phyloP scores from a whole-genome alignment of 2,797 vertebrate genomes.

The Atherinosoma microstoma region DNA sequence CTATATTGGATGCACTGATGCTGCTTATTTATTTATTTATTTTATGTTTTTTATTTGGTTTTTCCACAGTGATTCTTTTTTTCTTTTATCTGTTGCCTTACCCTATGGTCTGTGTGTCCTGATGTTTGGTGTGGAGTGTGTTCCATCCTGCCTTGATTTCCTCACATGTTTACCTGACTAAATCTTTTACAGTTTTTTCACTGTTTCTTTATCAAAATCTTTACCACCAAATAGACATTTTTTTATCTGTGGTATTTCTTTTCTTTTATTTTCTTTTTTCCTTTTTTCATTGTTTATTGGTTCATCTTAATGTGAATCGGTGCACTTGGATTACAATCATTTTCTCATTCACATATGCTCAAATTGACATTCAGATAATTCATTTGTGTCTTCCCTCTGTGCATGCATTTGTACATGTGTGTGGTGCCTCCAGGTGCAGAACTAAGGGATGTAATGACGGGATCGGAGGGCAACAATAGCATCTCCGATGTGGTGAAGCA shows the following conservation, averaged over 20 bases:
- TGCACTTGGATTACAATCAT: not conserved
- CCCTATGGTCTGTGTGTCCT: conserved; percentile 7
- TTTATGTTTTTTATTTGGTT: not conserved
- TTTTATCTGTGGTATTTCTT: not conserved
- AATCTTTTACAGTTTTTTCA: not conserved
- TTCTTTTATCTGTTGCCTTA: conserved; percentile 30
- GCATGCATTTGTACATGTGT: conserved; percentile 3
- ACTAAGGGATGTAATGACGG: conserved; percentile 91
- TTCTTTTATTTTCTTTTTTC: not conserved
- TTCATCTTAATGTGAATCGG: not conserved
- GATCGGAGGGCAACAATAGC: conserved; percentile 89
- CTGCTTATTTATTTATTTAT: conserved; percentile 40
- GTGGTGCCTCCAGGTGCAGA: conserved; percentile 82
- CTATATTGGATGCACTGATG: conserved; percentile 74
- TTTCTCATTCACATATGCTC: not conserved
- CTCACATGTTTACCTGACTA: not conserved
- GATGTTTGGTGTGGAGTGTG: conserved; percentile 11
- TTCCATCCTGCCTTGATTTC: conserved; percentile 1
- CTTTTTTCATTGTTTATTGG: not conserved
- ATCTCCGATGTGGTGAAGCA: conserved; percentile 97
- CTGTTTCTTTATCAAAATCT: not conserved
- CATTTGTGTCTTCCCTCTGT: conserved; percentile 15
- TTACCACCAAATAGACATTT: not conserved
- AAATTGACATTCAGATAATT: conserved; percentile 19
- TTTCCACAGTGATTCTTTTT: conserved; percentile 14